phyloP scores from a whole-genome alignment of 2,888 invertebrate species.

The Griposia aprilina region DNA sequence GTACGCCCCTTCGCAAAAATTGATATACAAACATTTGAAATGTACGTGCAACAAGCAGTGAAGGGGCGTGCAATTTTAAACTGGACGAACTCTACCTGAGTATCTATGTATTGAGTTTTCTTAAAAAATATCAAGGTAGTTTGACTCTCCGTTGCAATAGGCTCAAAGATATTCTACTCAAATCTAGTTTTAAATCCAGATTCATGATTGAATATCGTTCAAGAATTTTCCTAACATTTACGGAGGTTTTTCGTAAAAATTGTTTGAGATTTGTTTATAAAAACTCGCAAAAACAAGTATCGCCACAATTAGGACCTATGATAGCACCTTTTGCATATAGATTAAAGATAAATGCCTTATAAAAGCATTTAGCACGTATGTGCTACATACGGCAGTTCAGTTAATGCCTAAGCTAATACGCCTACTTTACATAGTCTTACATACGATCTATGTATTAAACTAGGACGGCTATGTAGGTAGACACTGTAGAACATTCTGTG shows the following conservation, averaged over 20 bases:
- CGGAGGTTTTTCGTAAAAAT: neutral
- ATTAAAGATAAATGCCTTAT: slow-evolving; percentile 43
- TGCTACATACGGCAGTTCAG: slow-evolving; percentile 25
- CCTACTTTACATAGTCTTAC: slow-evolving; percentile 51
- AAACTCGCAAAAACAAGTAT: slow-evolving; percentile 27
- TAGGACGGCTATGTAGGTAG: slow-evolving; percentile 24
- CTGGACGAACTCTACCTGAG: no score
- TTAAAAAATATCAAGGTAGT: neutral
- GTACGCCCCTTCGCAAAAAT: no score
- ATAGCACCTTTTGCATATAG: slow-evolving; percentile 33
- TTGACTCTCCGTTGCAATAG: neutral
- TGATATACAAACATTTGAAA: no score
- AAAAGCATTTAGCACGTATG: slow-evolving; percentile 35
- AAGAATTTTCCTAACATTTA: neutral
- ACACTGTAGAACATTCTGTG: slow-evolving; percentile 18
- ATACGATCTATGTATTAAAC: slow-evolving; percentile 18
- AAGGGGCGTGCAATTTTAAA: no score
- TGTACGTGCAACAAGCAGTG: no score
- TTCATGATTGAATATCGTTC: no score
- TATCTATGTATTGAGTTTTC: neutral
- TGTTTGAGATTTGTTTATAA: neutral
- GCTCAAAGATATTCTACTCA: neutral
- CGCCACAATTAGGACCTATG: slow-evolving; percentile 4
- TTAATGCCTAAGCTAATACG: slow-evolving; percentile 54
- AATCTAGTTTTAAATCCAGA: neutral